Base-by-base conservation (phyloP, 2,113 vertebrate species). In the Puntigrus tetrazona region DNA sequence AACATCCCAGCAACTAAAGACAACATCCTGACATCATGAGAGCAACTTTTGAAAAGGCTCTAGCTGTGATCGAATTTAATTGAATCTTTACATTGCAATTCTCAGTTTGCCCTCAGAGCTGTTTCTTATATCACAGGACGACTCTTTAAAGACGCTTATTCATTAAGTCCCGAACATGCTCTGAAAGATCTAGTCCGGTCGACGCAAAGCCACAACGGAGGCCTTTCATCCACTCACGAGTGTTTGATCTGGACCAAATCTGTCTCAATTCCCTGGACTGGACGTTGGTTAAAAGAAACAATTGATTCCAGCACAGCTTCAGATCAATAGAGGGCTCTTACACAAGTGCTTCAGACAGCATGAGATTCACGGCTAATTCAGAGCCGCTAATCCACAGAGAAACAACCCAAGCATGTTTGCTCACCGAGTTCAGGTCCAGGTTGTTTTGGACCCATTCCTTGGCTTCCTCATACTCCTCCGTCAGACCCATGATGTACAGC, bases 401-500 rank as follows among this genome's bases (percentile, higher is more conserved):
- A 72, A 29, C 47, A 34, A n/a, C 29, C 25, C 74, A 36, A 76
- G 11, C 14, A 43, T 11, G 25, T 81, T 57, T 86, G 94, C 96
- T 96, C 91, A 99, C 98, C 92, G 97, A 96, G 1, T 96, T 98
- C 34, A 99, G 92, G 87, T 98, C 96, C 86, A 99, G 96, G 91
- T 90, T 97, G 87, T 92, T 95, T 90, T 96, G 92, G 72, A 99
- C 96, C 98, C 98, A 99, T 80, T 95, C 93, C 92, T 95, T 97
- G 85, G 98, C 98, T 80, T 98, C 96, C 25, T 96, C 94, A 89
- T 97, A 99, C 85, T 99, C 97, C 14, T 99, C 96, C 89, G 94
- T 95, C 59, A 99, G 89, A 63, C 96, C 97, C 98, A 99, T 99
- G 90, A 99, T 96, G 87, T 97, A 98, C 52, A 99, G 94, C 0